Conservation (phyloP, 2,113 vertebrate genomes). For the Cranoglanis bouderius region DNA sequence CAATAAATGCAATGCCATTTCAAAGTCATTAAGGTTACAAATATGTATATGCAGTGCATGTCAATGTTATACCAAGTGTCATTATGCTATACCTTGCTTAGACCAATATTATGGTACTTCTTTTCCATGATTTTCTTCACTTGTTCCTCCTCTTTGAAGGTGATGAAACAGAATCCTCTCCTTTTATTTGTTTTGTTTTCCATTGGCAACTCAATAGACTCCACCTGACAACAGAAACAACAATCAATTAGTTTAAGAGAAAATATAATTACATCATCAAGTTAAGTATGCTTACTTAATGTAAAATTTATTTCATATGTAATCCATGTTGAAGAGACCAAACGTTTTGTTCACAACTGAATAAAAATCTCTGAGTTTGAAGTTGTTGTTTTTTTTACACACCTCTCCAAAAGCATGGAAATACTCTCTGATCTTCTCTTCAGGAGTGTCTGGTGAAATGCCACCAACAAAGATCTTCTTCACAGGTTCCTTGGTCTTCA, state of each 20-base stretch:
- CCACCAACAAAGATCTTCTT: constrained; percentile 99
- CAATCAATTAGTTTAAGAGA: neutral
- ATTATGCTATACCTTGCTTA: constrained; percentile 86
- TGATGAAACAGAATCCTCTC: constrained; percentile 98
- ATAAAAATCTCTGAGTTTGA: neutral
- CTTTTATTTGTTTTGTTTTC: constrained; percentile 99
- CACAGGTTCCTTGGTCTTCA: constrained; percentile 97
- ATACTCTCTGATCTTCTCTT: constrained; percentile 97
- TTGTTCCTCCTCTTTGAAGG: constrained; percentile 94
- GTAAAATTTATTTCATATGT: neutral
- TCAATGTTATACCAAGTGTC: neutral
- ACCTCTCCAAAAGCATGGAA: constrained; percentile 96
- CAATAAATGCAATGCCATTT: neutral
- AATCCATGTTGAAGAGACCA: neutral
- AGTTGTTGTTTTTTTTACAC: constrained; percentile 30
- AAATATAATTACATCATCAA: neutral
- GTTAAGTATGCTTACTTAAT: neutral
- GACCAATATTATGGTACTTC: constrained; percentile 97
- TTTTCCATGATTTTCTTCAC: constrained; percentile 99
- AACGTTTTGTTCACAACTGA: neutral
- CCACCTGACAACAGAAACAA: constrained; percentile 75
- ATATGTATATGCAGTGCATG: neutral
- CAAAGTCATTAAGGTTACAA: neutral
- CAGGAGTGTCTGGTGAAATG: constrained; percentile 95
- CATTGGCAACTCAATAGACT: constrained; percentile 97